Base-by-base conservation (phyloP, 2,797 vertebrate species). In the Lepilemur septentrionalis region DNA sequence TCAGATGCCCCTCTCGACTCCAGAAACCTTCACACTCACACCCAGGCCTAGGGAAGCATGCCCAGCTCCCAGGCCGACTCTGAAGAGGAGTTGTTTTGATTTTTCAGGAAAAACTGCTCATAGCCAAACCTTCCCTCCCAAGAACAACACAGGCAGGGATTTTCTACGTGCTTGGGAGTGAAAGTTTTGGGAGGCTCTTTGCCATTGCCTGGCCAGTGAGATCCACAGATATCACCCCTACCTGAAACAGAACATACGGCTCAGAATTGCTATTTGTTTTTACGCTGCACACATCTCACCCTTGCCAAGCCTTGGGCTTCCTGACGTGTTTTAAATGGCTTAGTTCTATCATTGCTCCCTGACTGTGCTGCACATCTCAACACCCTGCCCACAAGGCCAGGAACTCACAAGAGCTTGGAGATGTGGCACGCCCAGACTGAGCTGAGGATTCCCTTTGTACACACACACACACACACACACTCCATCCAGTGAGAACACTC, bases 51-150 rank as follows among this genome's bases (percentile, higher is more conserved):
- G 63, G 97, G 89, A 97, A 94, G 25, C n/a, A 0, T 78, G 93
- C 93, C 86, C 35, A 35, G 89, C 48, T 85, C 78, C 57, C 70
- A 22, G 78, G 83, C 87, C 96, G 73, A 90, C 94, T 86, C 23
- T 1, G 69, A 76, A 69, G 50, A 86, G 30, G 55, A 96, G 46
- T 70, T 97, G 94, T 95, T 97, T 97, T 93, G 96, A 93, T 97
- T 97, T 97, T 97, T 93, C 76, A 96, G 95, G 95, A 96, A 97
- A 96, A 91, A 35, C 41, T 50, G 18, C 46, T 96, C 86, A 61
- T 92, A 96, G 96, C 94, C 96, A 96, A 96, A 55, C 35, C 35
- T 82, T 96, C 61, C 23, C 81, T 94, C 83, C 96, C 91, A 96
- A 97, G 89, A 97, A 95, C 83, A 97, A 93, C 94, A 96, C 4